phyloP scores from a whole-genome alignment of 2,888 invertebrate species.

The Creontiades dilutus region DNA sequence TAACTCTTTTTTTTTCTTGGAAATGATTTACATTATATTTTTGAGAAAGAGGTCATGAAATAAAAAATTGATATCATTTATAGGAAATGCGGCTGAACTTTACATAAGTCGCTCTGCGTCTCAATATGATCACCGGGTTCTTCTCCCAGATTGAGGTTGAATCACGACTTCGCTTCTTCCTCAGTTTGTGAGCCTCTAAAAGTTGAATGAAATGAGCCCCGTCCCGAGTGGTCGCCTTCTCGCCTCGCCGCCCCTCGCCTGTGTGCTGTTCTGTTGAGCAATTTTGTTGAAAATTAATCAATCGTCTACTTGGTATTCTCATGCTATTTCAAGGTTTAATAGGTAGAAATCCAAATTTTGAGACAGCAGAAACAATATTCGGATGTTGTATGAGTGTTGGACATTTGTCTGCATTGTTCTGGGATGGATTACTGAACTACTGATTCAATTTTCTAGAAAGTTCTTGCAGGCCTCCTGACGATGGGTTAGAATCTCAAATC shows the following conservation, averaged over 20 bases:
- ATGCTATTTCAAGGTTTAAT: background rate
- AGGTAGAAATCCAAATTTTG: background rate
- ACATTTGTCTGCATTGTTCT: too few relatives aligned
- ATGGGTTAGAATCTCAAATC: too few relatives aligned
- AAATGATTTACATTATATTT: slow-evolving; percentile 49
- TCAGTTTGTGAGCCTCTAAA: slow-evolving; percentile 66
- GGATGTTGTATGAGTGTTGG: too few relatives aligned
- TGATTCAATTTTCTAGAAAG: too few relatives aligned
- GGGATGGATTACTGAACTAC: too few relatives aligned
- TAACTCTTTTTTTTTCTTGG: slow-evolving; percentile 44
- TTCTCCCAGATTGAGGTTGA: slow-evolving; percentile 66
- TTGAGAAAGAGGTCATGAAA: slow-evolving; percentile 64
- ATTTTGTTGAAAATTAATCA: background rate
- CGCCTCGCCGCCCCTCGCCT: slow-evolving; percentile 64
- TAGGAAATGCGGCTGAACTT: slow-evolving; percentile 76
- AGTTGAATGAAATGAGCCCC: slow-evolving; percentile 68
- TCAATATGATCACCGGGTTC: slow-evolving; percentile 67
- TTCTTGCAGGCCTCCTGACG: too few relatives aligned
- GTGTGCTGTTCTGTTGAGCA: slow-evolving; percentile 30
- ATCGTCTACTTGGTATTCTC: slow-evolving; percentile 1
- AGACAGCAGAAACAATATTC: too few relatives aligned
- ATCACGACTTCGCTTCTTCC: slow-evolving; percentile 60
- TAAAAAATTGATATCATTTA: slow-evolving; percentile 74
- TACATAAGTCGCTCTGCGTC: slow-evolving; percentile 73
- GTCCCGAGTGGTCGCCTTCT: slow-evolving; percentile 59